Base-by-base conservation (phyloP, 2,113 vertebrate species). In the Miniopterus natalensis region DNA sequence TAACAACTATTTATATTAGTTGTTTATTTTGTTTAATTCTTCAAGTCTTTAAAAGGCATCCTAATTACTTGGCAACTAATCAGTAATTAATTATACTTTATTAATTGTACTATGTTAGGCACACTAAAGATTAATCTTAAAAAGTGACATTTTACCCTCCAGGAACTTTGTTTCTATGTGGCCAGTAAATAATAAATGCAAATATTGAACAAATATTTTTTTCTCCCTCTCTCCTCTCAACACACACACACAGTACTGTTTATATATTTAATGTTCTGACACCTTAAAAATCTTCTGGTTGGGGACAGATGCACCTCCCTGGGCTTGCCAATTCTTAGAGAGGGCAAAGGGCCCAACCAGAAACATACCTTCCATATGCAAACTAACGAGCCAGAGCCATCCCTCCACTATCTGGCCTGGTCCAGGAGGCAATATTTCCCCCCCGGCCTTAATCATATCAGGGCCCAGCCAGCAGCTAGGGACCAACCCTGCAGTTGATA, bases 21-120 rank as follows among this genome's bases (percentile, higher is more conserved):
- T 88, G 74, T 81, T 80, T 27, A 78, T 47, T 80, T 94, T 74
- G 61, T 71, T 84, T 73, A 79, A 74, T 88, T 92, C 65, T 61
- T 84, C 51, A 74, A 17, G 15, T 51, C 79, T 59, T 79, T 88
- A 42, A n/a, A 55, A 83, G 11, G 5, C 27, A 63, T 61, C 51
- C 29, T 75, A 71, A 70, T 74, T n/a, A 80, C 49, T 80, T 92
- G 80, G 59, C 40, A 89, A 68, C 40, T 92, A 29, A 13, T 85
- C 42, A 70, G 27, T 85, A 84, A 77, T 85, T 83, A 47, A 55
- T 85, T 90, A 47, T 29, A 68, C 49, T 68, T 84, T 80, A 88
- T 59, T 80, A 59, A 75, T 63, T 91, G 55, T 65, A 51, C 47
- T 73, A 7, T 63, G 29, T 73, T 53, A 92, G 47, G 49, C 18